Conservation (phyloP, 2,888 invertebrate genomes). For the Brachyptera putata region DNA sequence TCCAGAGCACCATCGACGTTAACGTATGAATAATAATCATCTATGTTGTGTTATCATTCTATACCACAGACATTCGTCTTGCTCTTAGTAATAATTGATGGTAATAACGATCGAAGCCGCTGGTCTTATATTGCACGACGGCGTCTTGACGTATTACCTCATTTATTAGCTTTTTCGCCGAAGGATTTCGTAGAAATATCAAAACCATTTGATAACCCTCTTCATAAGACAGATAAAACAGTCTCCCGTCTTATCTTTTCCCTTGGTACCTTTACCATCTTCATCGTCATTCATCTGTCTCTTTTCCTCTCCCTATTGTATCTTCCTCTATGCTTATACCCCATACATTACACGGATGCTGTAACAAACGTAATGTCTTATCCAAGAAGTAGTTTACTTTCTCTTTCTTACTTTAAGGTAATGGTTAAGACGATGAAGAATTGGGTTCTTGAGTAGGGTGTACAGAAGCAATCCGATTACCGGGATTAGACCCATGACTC, state of each 20-base stretch:
- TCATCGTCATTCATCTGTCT: conserved; percentile 24
- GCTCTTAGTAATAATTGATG: too few species aligned
- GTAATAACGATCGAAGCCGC: too few species aligned
- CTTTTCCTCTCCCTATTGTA: conserved; percentile 13
- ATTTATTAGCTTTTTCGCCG: conserved; percentile 9
- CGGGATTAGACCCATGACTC: conserved; percentile 23
- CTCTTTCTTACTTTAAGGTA: too few species aligned
- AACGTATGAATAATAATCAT: too few species aligned
- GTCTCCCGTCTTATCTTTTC: background rate
- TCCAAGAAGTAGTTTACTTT: conserved; percentile 18
- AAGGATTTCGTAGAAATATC: conserved; percentile 17
- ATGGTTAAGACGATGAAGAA: background rate
- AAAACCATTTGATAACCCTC: conserved; percentile 19
- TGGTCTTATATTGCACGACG: background rate
- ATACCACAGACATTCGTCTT: too few species aligned
- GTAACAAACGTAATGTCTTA: conserved; percentile 20
- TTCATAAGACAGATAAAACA: conserved; percentile 20
- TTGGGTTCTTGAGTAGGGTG: background rate
- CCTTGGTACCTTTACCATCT: conserved; percentile 19
- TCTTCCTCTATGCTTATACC: conserved; percentile 16
- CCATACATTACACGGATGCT: conserved; percentile 16
- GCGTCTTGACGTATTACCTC: background rate
- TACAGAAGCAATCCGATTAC: conserved; percentile 30
- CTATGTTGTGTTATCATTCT: too few species aligned
- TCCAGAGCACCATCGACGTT: too few species aligned